phyloP scores from a whole-genome alignment of 2,113 vertebrate genomes.

The Muntiacus reevesi region DNA sequence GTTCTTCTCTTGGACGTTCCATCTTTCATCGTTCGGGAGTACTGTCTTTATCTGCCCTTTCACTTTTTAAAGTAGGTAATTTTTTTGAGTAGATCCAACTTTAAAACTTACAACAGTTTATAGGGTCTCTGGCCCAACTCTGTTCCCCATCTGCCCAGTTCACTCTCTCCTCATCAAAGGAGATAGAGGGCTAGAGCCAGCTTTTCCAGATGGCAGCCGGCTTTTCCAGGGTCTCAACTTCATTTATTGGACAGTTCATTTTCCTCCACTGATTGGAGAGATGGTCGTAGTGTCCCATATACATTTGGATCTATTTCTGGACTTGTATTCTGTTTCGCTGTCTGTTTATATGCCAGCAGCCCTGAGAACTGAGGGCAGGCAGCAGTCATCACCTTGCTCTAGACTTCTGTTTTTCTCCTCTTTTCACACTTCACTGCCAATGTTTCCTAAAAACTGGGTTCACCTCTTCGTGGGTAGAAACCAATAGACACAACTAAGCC shows the following conservation, averaged over 20 bases:
- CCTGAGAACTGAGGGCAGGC: background rate
- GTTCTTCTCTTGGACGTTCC: background rate
- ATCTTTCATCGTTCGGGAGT: background rate
- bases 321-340: background rate
- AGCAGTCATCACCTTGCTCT: background rate
- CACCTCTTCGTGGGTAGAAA: background rate
- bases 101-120: background rate
- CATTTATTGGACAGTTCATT: background rate
- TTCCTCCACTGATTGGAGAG: background rate
- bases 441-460: background rate
- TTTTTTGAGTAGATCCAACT: background rate
- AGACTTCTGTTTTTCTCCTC: background rate
- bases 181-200: background rate
- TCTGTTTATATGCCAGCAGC: background rate
- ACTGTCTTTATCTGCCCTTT: background rate
- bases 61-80: background rate
- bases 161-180: background rate
- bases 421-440: background rate
- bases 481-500: background rate
- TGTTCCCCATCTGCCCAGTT: background rate
- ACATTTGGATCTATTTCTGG: background rate
- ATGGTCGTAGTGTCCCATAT: background rate
- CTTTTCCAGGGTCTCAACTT: background rate
- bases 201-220: background rate
- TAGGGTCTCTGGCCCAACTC: background rate